Evolutionary conservation across 2,888 invertebrate genomes (phyloP), one percentile per base, ranked within the genome.

Genomic region (Acronicta leporina): DNA sequence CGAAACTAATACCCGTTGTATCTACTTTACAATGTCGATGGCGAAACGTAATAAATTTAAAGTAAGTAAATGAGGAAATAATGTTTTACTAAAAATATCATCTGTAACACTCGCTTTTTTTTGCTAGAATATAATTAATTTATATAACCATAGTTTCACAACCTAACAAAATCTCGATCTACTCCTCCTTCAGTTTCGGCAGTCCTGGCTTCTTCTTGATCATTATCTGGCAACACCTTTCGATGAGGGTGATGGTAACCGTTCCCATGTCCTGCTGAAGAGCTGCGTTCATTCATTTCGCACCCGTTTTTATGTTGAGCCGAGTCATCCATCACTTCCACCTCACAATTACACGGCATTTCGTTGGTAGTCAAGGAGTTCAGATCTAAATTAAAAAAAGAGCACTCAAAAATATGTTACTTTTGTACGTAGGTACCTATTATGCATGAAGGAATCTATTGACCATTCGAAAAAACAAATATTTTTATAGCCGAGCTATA

Each of bases 301-400:
- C 87, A 85, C 30, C 78, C 83, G 54, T 83, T 85, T 30, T 75
- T 73, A 73, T 85, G 86, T 44, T 71, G 76, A 8, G 70, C 51
- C 5, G 62, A 54, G 10, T 80, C 81, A 52, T 77, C 77, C 41
- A 58, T 38, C 2, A 53, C 46, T n/a, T 77, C 80, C 25, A 80
- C 72, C 47, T 83, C 75, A 67, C 90, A 88, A 73, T 87, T 86
- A 75, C 87, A 88, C 65, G 87, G 89, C 89, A 90, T 90, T 33
- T 35, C 59, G 30, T 38, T 52, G 42, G 60, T 66, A 43, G 48
- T 64, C 54, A 62, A 60, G 35, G 63, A 16, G 14, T 50, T 50
- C 33, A 8, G 13, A 20, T 30, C 44, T 67, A 64, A 55, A 56
- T 44, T 8, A 38, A 48, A 25, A 56, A 56, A 45, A 48, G 50